Percentiles rank a stretch among this genome's conserved stretches.
Conservation (phyloP, 2,888 invertebrate species). For the Rhimphoctona megacephalus region DNA sequence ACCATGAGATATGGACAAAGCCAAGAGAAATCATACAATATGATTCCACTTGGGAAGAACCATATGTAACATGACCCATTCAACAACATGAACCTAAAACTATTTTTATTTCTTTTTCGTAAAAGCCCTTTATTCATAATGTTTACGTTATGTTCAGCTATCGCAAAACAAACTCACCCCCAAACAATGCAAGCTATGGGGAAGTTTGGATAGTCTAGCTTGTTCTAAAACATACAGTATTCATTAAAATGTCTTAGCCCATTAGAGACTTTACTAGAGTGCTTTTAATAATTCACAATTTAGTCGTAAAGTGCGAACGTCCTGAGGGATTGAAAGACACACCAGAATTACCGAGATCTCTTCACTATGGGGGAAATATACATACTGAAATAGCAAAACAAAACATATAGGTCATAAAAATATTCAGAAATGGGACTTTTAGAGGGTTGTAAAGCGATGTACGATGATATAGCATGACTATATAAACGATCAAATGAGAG, state of each 20-base stretch:
- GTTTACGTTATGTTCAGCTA: neutral
- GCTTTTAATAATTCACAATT: constrained; percentile 31
- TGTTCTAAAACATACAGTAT: neutral
- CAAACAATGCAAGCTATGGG: neutral
- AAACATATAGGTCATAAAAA: constrained; percentile 22
- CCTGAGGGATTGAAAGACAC: constrained; percentile 6
- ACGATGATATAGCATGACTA: constrained; percentile 20
- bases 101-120: neutral
- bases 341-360: neutral
- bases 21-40: neutral
- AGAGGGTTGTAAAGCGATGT: neutral
- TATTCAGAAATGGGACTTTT: neutral
- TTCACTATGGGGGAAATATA: neutral
- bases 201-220: neutral
- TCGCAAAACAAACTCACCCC: neutral
- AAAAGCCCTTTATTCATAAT: neutral
- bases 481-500: constrained; percentile 46
- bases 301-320: constrained; percentile 5
- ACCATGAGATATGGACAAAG: neutral
- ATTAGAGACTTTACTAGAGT: neutral
- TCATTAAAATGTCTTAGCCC: constrained; percentile 7
- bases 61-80: neutral
- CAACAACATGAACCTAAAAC: neutral
- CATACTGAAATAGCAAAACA: neutral
- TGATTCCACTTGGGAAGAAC: neutral